phyloP scores from a whole-genome alignment of 1,140 invertebrate species.

The Dendroctonus ponderosae region DNA sequence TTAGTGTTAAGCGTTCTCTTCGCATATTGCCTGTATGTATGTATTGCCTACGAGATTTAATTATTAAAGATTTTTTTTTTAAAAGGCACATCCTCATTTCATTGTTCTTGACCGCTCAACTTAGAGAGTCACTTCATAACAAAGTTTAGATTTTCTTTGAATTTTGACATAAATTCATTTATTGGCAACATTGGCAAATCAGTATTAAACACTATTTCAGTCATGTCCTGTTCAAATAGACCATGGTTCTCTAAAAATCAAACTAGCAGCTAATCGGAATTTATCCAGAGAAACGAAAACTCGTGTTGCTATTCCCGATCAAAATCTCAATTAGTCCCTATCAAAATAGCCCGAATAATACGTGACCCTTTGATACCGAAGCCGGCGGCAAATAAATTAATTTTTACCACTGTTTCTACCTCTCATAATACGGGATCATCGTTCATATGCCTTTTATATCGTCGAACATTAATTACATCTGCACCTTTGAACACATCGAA shows the following conservation, averaged over 20 bases:
- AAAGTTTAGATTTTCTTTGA: no score
- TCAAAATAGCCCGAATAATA: no score
- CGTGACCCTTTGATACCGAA: not conserved
- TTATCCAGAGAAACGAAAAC: not conserved
- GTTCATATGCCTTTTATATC: slow-evolving; percentile 13
- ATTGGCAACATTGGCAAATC: no score
- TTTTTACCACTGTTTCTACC: slow-evolving; percentile 15
- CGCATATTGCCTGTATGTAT: no score
- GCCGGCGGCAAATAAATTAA: slow-evolving; percentile 11
- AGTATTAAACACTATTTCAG: not conserved
- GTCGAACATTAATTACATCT: slow-evolving; percentile 20
- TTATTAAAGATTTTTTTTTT: no score
- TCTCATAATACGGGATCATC: slow-evolving; percentile 17
- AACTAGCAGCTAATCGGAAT: not conserved
- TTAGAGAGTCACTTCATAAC: no score
- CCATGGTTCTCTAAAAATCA: not conserved
- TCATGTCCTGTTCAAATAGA: not conserved
- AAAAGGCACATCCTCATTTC: no score
- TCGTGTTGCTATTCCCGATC: not conserved
- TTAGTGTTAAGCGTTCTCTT: no score
- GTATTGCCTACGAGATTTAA: no score
- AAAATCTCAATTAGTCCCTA: not conserved
- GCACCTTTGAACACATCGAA: slow-evolving; percentile 18
- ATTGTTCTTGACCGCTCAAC: no score
- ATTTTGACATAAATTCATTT: no score